Evolutionary conservation across 2,113 vertebrate species (phyloP).

Genomic region (Etheostoma spectabile): DNA sequence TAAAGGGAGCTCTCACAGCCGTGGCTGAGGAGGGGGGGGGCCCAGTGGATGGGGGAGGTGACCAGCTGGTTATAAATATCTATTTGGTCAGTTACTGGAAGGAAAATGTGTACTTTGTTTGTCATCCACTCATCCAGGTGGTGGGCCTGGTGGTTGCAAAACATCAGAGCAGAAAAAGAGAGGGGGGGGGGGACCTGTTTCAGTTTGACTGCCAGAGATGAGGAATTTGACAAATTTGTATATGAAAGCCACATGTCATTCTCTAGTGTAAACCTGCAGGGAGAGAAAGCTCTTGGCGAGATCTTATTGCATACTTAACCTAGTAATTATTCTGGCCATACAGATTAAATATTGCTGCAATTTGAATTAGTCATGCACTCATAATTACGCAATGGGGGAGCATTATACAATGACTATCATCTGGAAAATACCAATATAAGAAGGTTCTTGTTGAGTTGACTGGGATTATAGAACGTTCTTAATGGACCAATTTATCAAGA

Average conservation of each 20-base stretch:
- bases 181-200: constrained; percentile 69
- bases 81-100: constrained; percentile 87
- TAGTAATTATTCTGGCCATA: constrained; percentile 47
- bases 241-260: constrained; percentile 77
- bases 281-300: constrained; percentile 52
- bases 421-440: constrained; percentile 47
- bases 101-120: constrained; percentile 83
- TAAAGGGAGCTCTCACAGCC: constrained; percentile 82
- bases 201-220: constrained; percentile 58
- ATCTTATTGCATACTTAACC: constrained; percentile 52
- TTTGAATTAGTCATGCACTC: constrained; percentile 36
- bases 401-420: constrained; percentile 49
- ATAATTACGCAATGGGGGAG: constrained; percentile 29
- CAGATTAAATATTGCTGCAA: constrained; percentile 47
- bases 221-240: constrained; percentile 73
- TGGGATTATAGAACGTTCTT: constrained; percentile 5
- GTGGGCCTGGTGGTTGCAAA: constrained; percentile 77
- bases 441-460: constrained; percentile 20
- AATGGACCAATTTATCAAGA: not conserved
- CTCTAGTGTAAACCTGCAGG: constrained; percentile 53
- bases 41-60: constrained; percentile 67
- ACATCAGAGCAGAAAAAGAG: constrained; percentile 58
- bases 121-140: constrained; percentile 84
- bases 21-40: constrained; percentile 54
- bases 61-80: constrained; percentile 88